Base-by-base conservation (phyloP, 2,113 vertebrate genomes). In the Callipepla squamata region DNA sequence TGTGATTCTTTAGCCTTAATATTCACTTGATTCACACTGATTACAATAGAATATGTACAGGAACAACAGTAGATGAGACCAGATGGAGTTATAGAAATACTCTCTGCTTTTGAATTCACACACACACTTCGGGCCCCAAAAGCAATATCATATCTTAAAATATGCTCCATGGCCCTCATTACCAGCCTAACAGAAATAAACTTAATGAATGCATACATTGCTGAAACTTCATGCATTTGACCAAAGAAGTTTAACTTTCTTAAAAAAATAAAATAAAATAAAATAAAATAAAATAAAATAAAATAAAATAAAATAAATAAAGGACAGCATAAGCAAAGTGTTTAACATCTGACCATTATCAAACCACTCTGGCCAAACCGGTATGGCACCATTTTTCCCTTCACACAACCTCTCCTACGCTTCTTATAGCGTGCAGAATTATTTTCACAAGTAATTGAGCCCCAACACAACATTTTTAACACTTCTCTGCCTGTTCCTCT, bases 1-100 rank as follows among this genome's bases (percentile, higher is more conserved):
- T 72, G 68, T 50, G 87, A 85, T 86, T 88, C 87, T 90, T 95
- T 83, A 94, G 63, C 76, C 72, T 83, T 94, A 96, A 89, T 80
- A 83, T 75, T 92, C 72, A 55, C 79, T 93, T 80, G 73, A 83
- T 91, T 96, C 51, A 40, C 11, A 72, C 44, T 83, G 85, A 92
- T 92, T 92, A 85, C 89, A 78, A 82, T 48, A 70, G 87, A 80
- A 36, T 80, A 59, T 74, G 72, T 80, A 68, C n/a, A 92, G 77
- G 65, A 89, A 67, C 36, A 87, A 55, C 20, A 68, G 67, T 50
- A 77, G 81, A 53, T 50, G 75, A 50, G 50, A 63, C 72, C 78
- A 91, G 76, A 92, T 90, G 65, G 57, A 92, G 72, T 47, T 78
- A 74, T 16, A 85, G 75, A 82, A 89, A 89, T 83, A 93, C 44